Conservation (phyloP, 2,113 vertebrate genomes). For the Antechinus flavipes region DNA sequence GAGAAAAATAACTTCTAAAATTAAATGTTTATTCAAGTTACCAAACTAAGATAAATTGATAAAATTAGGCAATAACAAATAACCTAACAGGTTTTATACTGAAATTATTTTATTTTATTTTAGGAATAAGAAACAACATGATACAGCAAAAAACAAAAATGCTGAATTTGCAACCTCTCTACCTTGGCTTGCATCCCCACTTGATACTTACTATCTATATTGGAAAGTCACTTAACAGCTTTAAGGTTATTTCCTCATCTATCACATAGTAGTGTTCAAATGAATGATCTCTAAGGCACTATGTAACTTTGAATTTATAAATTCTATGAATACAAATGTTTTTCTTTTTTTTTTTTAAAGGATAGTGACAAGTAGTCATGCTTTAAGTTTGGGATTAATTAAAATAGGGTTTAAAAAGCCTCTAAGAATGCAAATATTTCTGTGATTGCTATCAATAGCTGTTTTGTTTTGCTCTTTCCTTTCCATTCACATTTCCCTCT, state of each 20-base stretch:
- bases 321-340: slow-evolving; percentile 67
- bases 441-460: slow-evolving; percentile 64
- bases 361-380: slow-evolving; percentile 68
- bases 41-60: slow-evolving; percentile 70
- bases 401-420: slow-evolving; percentile 70
- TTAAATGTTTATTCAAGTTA: slow-evolving; percentile 77
- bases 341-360: slow-evolving; percentile 46
- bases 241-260: background rate
- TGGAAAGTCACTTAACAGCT: background rate
- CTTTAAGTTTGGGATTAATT: slow-evolving; percentile 77
- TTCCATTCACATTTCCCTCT: slow-evolving; percentile 40
- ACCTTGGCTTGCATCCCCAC: background rate
- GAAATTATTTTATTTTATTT: slow-evolving; percentile 14
- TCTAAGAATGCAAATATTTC: slow-evolving; percentile 56
- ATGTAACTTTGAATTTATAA: slow-evolving; percentile 21
- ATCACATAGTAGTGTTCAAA: background rate
- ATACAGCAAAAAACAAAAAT: background rate
- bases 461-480: slow-evolving; percentile 56
- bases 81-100: slow-evolving; percentile 55
- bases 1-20: slow-evolving; percentile 57
- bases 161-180: background rate
- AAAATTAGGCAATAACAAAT: slow-evolving; percentile 70
- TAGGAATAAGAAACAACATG: background rate
- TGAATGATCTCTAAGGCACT: background rate
- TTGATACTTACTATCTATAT: background rate